phyloP scores from a whole-genome alignment of 1,140 invertebrate genomes.

The Calephelis nemesis region DNA sequence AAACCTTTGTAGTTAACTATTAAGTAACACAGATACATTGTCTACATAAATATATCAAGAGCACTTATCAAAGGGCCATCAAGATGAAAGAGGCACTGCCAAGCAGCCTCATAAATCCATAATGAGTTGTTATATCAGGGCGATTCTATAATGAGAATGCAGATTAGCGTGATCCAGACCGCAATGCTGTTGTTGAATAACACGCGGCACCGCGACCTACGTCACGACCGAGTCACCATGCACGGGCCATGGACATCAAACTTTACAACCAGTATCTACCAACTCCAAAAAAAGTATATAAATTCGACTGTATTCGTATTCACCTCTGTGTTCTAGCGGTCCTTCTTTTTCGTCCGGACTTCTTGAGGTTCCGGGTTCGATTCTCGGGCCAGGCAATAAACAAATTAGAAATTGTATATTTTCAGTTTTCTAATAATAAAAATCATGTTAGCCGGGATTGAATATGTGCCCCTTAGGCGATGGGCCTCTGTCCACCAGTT shows the following conservation, averaged over 20 bases:
- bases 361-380: no score
- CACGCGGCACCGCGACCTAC: slow-evolving; percentile 37
- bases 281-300: no score
- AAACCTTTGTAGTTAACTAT: neutral
- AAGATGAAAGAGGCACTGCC: neutral
- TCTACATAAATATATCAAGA: neutral
- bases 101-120: neutral
- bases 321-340: no score
- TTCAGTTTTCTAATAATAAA: no score
- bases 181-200: slow-evolving; percentile 50
- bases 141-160: slow-evolving; percentile 39
- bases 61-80: neutral
- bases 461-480: no score
- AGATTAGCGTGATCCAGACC: slow-evolving; percentile 51
- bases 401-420: no score
- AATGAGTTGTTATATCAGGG: neutral
- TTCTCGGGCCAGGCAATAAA: no score
- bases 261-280: no score
- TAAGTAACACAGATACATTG: neutral
- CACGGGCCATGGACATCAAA: neutral
- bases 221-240: slow-evolving; percentile 34
- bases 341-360: no score
- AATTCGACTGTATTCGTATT: neutral
- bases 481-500: no score
- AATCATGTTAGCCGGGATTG: no score